Conservation (phyloP, 1,140 invertebrate genomes). For the Nixonia krombeini region DNA sequence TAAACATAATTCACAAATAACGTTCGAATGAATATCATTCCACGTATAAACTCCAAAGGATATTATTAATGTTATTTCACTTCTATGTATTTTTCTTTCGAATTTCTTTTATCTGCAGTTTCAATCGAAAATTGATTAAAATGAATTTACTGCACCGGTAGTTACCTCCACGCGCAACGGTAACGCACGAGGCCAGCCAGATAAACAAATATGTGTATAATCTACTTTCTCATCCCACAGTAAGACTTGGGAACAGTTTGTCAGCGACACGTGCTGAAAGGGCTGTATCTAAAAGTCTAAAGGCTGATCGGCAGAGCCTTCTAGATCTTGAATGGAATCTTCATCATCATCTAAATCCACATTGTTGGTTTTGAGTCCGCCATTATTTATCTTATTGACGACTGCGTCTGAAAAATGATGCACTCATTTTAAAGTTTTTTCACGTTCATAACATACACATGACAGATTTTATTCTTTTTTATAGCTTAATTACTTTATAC, state of each 20-base stretch:
- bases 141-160: not conserved
- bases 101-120: not conserved
- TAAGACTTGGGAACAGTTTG: slow-evolving; percentile 17
- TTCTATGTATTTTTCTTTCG: too few species aligned
- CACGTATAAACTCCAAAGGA: too few species aligned
- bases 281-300: slow-evolving; percentile 78
- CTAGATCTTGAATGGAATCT: slow-evolving; percentile 78
- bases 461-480: too few species aligned
- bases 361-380: slow-evolving; percentile 69
- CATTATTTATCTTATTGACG: slow-evolving; percentile 73
- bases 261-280: too few species aligned
- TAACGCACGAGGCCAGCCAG: slow-evolving; percentile 33
- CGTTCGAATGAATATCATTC: too few species aligned
- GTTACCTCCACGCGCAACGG: slow-evolving; percentile 40
- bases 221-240: slow-evolving; percentile 33
- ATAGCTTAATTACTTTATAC: too few species aligned
- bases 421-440: too few species aligned
- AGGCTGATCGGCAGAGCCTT: slow-evolving; percentile 84
- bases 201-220: slow-evolving; percentile 38
- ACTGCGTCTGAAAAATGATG: slow-evolving; percentile 70
- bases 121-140: not conserved
- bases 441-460: too few species aligned
- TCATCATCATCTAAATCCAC: slow-evolving; percentile 75
- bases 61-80: too few species aligned
- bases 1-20: too few species aligned